Evolutionary conservation across 2,888 invertebrate species (phyloP), one percentile per base, ranked within the genome.

Genomic region (Drepana falcataria): DNA sequence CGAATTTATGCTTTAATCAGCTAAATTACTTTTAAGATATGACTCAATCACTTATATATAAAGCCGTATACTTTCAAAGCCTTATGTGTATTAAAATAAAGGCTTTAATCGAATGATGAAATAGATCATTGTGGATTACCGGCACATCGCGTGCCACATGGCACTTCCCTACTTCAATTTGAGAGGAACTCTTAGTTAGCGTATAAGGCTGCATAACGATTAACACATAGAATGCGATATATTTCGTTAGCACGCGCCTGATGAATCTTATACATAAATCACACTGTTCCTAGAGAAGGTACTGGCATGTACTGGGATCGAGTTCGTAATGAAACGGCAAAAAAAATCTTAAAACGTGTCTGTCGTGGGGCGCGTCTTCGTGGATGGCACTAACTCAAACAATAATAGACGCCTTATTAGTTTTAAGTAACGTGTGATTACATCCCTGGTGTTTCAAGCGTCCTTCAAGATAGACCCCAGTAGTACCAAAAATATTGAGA

Each of bases 91-190:
- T 51, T 33, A 1, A 0, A 56, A 59, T 60, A 55, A 60, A 61
- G 55, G 56, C 56, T n/a, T 62, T 58, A 58, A 57, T 55, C 49
- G 53, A 56, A 54, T 55, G 35, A 63, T 55, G 62, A 63, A 66
- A 63, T 59, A 56, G 59, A 54, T 61, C 60, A 58, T 62, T 59
- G 44, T 51, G 48, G 35, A 54, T 64, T 55, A 71, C 66, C 67
- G 70, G 67, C 65, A 69, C 68, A 73, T 84, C 65, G 80, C 83
- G 84, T 85, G 85, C 69, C 65, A 58, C 40, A 56, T 58, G 60
- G 65, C 75, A 81, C 72, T 85, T 81, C 72, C 79, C 74, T 66
- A 76, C 75, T 76, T 69, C 65, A 71, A 74, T 82, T 71, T 68
- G 56, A 68, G 57, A 49, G 62, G 65, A 71, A 60, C 66, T 60